A percentile compares a stretch with the other conserved stretches of the same genome.
phyloP scores from a whole-genome alignment of 2,888 invertebrate genomes.

The Drosophila mulleri region DNA sequence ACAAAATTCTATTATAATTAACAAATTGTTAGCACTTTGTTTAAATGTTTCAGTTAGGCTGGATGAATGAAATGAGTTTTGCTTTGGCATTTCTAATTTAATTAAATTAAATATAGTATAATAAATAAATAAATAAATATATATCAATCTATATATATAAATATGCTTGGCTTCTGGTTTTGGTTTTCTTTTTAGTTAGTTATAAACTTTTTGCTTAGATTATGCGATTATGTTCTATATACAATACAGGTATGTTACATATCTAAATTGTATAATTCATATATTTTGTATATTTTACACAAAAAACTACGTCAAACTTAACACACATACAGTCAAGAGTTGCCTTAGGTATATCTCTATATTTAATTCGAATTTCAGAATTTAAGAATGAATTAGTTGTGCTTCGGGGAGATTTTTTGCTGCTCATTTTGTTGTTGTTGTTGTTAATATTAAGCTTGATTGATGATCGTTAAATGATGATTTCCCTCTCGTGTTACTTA shows the following conservation, averaged over 20 bases:
- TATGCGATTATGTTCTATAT: constrained; percentile 27
- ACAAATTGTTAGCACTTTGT: constrained; percentile 23
- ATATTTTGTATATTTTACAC: constrained; percentile 45
- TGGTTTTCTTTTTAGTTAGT: constrained; percentile 45
- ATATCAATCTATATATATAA: no score
- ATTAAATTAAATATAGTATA: constrained; percentile 23
- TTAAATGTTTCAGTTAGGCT: constrained; percentile 23
- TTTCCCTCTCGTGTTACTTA: neutral
- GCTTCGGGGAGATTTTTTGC: constrained; percentile 34
- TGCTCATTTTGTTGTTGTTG: neutral
- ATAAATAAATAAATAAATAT: constrained; percentile 24
- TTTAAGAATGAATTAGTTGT: constrained; percentile 43
- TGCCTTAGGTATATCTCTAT: constrained; percentile 43
- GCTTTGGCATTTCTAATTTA: constrained; percentile 37
- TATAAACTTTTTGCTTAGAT: neutral
- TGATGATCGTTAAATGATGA: constrained; percentile 30
- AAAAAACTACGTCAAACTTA: constrained; percentile 67
- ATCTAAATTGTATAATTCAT: constrained; percentile 36
- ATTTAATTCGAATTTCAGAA: constrained; percentile 23
- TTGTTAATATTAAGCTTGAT: constrained; percentile 10
- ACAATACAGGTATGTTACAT: constrained; percentile 38
- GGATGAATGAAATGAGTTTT: constrained; percentile 20
- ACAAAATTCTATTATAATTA: constrained; percentile 16
- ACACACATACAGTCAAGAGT: constrained; percentile 72
- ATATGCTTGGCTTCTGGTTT: constrained; percentile 55